phyloP scores from a whole-genome alignment of 2,797 vertebrate species.

The Eutrigla gurnardus region DNA sequence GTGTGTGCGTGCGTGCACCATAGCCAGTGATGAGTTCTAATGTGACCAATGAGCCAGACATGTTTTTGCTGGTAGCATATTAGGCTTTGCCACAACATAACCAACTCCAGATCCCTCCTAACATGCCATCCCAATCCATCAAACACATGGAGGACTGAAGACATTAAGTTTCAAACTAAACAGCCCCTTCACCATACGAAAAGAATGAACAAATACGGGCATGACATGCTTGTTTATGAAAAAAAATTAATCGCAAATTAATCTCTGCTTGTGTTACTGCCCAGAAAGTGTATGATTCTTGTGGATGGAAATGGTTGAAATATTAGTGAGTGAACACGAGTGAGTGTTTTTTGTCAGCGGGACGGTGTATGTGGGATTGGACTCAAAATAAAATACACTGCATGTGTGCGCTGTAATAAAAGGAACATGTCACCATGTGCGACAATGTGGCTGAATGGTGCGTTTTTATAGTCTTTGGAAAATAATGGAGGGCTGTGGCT shows the following conservation, averaged over 20 bases:
- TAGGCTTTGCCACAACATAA: constrained; percentile 70
- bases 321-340: not conserved
- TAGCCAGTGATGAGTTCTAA: constrained; percentile 59
- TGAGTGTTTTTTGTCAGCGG: constrained; percentile 13
- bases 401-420: not conserved
- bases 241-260: constrained; percentile 39
- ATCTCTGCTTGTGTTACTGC: constrained; percentile 37
- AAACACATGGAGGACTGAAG: constrained; percentile 41
- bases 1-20: not conserved
- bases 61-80: constrained; percentile 70
- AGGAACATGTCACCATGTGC: not conserved
- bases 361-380: not conserved
- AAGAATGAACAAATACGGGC: constrained; percentile 43
- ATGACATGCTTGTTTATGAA: constrained; percentile 40
- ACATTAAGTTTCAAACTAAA: constrained; percentile 47
- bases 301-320: constrained; percentile 13
- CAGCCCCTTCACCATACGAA: constrained; percentile 31
- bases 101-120: constrained; percentile 65
- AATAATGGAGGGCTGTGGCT: not conserved
- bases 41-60: constrained; percentile 71
- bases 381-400: constrained; percentile 6
- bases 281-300: constrained; percentile 18
- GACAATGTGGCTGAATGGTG: not conserved
- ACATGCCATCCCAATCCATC: constrained; percentile 60
- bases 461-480: not conserved